Base-by-base conservation (phyloP, 2,113 vertebrate genomes). In the Thalassarche chlororhynchos region DNA sequence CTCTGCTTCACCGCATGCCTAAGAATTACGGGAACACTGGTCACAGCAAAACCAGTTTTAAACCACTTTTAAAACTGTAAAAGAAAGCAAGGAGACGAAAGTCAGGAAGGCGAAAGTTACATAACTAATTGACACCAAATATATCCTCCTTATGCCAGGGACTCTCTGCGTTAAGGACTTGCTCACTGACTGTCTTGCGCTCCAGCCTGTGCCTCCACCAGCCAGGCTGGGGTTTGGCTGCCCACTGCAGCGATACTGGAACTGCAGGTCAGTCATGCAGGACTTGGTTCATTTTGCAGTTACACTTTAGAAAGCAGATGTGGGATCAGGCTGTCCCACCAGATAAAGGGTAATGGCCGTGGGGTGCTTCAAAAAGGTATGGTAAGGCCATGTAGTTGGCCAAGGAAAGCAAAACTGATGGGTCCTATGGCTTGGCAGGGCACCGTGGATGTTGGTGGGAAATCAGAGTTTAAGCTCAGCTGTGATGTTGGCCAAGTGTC, bases 401-500 rank as follows among this genome's bases (percentile, higher is more conserved):
- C 34, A 72, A 57, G n/a, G 38, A 60, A 34, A 82, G 44, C 44
- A 68, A 24, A 83, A 65, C 4, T 24, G n/a, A 21, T 25, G 19
- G 49, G 31, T 61, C 42, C 46, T 19, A 5, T 11, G 51, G 31
- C 61, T n/a, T 64, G 40, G 25, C 26, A 14, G 54, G 74, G 85
- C 36, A 4, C 44, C 16, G 12, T 49, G 51, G 47, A 12, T 36
- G 3, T 1, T n/a, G 58, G 14, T 69, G 44, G 2, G 14, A 65
- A 57, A 55, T 5, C 11, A 6, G 46, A 71, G 54, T 69, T 87
- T n/a, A 15, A 70, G 51, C 36, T 76, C 54, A 34, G 16, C 40
- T 4, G 0, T 28, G 44, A 6, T 10, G 42, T 5, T 77, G 68
- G 21, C 40, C 0, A 0, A 65, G 54, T 15, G 36, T 76, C 58